These are phyloP conservation scores for Branchellion lobata DNA, from an alignment of 2,888 invertebrate genomes.

Conservation along the genomic window DNA sequence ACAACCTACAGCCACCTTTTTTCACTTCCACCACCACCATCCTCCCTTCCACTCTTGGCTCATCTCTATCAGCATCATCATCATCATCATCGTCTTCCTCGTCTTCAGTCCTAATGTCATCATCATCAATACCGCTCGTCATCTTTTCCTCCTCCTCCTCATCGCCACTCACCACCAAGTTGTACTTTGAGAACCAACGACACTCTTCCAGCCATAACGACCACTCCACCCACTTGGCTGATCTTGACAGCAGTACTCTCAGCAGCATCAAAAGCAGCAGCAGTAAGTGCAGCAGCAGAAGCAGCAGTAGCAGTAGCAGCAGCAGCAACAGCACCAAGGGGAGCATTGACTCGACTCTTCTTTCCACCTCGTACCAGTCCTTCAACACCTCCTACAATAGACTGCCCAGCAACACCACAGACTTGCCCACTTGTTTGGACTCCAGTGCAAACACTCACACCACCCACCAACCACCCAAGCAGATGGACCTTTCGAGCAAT, in stretches of 20 bases:
- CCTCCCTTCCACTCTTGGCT: no score
- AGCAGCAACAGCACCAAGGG: neutral
- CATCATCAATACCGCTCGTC: neutral
- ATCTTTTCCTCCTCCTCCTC: conserved; percentile 8
- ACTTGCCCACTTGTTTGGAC: no score
- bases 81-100: neutral
- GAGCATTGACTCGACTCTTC: neutral
- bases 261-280: conserved; percentile 8
- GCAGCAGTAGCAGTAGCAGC: neutral
- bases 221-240: no score
- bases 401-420: no score
- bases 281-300: conserved; percentile 4
- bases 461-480: no score
- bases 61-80: neutral
- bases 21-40: neutral
- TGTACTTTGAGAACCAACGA: no score
- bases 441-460: no score
- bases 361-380: neutral
- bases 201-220: neutral
- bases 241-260: neutral
- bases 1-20: neutral
- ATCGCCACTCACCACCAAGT: no score
- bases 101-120: neutral
- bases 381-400: neutral
- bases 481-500: no score